phyloP scores from a whole-genome alignment of 2,113 vertebrate species.

The Gavia stellata region DNA sequence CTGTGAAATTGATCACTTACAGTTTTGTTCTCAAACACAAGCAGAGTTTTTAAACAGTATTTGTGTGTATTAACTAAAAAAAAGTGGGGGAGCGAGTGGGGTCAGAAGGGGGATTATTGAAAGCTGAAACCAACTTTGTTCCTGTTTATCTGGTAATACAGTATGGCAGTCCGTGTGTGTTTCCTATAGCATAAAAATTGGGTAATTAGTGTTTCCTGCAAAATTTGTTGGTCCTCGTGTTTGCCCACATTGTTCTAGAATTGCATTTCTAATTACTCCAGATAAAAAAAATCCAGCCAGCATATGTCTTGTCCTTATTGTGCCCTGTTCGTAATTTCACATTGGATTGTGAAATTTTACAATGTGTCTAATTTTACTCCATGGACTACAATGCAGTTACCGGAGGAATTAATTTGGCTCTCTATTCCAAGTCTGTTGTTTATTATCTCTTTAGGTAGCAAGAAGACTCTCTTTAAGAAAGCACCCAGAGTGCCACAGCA shows the following conservation, averaged over 20 bases:
- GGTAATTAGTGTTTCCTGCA: not conserved
- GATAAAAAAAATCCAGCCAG: not conserved
- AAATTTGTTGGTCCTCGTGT: not conserved
- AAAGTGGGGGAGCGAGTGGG: not conserved
- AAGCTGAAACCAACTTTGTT: not conserved
- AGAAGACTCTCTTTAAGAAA: slow-evolving; percentile 84
- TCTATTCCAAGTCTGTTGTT: not conserved
- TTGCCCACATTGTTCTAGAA: not conserved
- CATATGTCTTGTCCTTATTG: fast-evolving
- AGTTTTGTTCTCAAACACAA: not conserved
- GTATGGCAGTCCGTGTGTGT: fast-evolving
- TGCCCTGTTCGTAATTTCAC: not conserved
- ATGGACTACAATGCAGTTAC: not conserved
- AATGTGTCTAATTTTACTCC: not conserved
- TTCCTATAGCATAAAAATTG: not conserved
- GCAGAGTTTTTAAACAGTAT: not conserved
- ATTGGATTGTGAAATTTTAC: too few species aligned
- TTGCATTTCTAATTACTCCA: not conserved
- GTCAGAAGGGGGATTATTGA: not conserved
- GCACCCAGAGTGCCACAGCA: slow-evolving; percentile 77
- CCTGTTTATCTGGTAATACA: not conserved
- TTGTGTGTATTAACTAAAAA: not conserved
- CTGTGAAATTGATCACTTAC: not conserved
- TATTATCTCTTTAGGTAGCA: slow-evolving; percentile 77
- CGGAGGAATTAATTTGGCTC: not conserved